Base-by-base conservation (phyloP, 2,888 invertebrate genomes). In the Plusia festucae region DNA sequence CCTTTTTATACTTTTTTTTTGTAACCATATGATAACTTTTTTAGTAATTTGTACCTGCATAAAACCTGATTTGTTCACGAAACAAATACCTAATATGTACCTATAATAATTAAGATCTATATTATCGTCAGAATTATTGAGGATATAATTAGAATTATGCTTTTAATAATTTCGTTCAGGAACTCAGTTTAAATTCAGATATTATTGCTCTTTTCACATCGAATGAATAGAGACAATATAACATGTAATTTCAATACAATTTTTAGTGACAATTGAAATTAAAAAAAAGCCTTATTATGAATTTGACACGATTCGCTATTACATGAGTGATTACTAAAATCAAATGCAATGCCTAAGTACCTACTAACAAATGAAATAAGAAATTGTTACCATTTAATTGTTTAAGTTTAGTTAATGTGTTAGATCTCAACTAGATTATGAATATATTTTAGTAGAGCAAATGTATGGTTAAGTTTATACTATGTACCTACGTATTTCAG, bases 391-490 rank as follows among this genome's bases (percentile, higher is more conserved):
- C 8, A 22, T 58, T 59, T 53, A 56, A 20, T 67, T 55, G 15
- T 16, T 53, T 52, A n/a, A 24, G 49, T 40, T 62, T 51, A 53
- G 20, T 2, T 24, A 66, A 54, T 72, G 53, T 65, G 49, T 65
- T 53, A 54, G 74, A 75, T 75, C 74, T 75, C 74, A 75, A 73
- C 64, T 68, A 64, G 30, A 68, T 62, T 24, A 60, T 55, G 8
- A 22, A 13, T 68, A 13, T 68, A 30, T 55, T 53, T 51, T 75
- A 75, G 57, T 55, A 53, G 32, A 11, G 27, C 46, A 70, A 69
- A 18, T 60, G 27, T 51, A 52, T 18, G 30, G 24, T 64, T 54
- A 64, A 20, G 70, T 70, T 60, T 65, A 34, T 15, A 24, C 24
- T 11, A 57, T 63, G 5, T 18, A 34, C 49, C 18, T 73, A 32